Conservation (phyloP, 1,140 invertebrate genomes). For the Ostrea edulis region DNA sequence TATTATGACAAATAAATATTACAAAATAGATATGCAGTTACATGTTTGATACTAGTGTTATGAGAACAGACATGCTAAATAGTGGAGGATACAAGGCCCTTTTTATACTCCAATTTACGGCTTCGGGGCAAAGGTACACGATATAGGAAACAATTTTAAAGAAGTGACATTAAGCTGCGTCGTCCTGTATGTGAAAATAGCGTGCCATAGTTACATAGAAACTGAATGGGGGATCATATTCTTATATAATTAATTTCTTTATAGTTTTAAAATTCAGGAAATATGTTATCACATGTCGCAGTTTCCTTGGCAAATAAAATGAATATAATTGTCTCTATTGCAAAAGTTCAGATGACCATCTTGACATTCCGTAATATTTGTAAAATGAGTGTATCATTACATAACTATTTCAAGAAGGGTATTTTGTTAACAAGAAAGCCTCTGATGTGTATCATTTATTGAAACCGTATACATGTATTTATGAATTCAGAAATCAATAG, state of each 20-base stretch:
- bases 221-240: background rate
- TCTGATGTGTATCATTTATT: too few species aligned
- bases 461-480: background rate
- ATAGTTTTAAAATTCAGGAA: too few species aligned
- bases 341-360: too few species aligned
- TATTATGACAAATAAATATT: constrained; percentile 32
- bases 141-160: background rate
- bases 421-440: too few species aligned
- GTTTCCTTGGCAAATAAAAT: too few species aligned
- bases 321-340: too few species aligned
- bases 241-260: background rate
- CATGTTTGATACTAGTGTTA: background rate
- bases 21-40: background rate
- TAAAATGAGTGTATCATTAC: too few species aligned
- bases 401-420: too few species aligned
- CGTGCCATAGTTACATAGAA: background rate
- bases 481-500: background rate
- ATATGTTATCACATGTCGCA: too few species aligned
- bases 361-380: too few species aligned
- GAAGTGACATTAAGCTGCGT: background rate
- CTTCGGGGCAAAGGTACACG: background rate
- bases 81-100: background rate
- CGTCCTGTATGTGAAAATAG: background rate
- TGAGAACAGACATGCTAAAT: background rate
- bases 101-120: background rate